Percentiles rank a stretch among this genome's conserved stretches.
phyloP scores from a whole-genome alignment of 2,797 vertebrate species.

The Gallirallus australis region DNA sequence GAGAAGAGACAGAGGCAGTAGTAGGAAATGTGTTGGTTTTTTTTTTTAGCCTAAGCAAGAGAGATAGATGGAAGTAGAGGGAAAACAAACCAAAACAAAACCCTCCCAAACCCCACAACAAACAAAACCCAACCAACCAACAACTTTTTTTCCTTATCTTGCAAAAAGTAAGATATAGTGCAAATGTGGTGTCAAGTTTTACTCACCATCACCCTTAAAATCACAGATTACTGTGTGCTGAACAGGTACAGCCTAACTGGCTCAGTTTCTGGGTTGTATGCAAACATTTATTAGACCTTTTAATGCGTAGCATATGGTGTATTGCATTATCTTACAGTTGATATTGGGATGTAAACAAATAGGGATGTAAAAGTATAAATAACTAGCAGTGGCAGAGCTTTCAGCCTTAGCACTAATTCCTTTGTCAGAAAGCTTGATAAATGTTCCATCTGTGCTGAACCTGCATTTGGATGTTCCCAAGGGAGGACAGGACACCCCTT shows the following conservation, averaged over 20 bases:
- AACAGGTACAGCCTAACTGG: neutral
- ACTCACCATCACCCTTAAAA: neutral
- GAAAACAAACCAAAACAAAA: neutral
- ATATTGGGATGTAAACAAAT: neutral
- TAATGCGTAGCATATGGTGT: neutral
- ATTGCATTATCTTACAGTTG: neutral
- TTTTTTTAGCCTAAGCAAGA: neutral
- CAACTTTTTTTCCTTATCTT: neutral
- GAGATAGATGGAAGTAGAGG: fast-evolving
- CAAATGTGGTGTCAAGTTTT: neutral
- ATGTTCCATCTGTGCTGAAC: fast-evolving
- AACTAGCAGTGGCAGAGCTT: neutral
- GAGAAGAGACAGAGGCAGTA: neutral
- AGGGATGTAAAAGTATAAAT: neutral
- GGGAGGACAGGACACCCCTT: neutral
- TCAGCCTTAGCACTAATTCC: neutral
- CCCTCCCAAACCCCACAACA: no score
- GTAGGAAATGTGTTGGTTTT: neutral
- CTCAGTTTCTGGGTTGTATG: neutral
- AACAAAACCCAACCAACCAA: no score
- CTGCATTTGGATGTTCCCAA: neutral
- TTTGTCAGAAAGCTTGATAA: neutral
- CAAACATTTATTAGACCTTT: neutral
- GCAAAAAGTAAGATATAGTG: neutral
- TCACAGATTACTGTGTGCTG: neutral